These are phyloP conservation scores for Pogonocichla stellata DNA, from an alignment of 2,113 vertebrate species.

Conservation along the genomic window DNA sequence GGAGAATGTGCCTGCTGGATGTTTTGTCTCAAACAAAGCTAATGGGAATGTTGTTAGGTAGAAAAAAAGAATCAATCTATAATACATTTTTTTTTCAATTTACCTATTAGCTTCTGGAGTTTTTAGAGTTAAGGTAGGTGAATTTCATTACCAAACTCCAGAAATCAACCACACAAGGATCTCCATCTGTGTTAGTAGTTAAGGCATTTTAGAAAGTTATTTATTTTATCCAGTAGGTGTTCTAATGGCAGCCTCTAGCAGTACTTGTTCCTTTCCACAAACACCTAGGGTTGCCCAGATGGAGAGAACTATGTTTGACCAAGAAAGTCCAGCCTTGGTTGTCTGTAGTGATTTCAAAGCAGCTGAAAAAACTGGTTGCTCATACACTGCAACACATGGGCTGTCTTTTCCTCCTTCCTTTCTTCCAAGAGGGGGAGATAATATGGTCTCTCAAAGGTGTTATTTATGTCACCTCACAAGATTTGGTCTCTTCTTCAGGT, in stretches of 20 bases:
- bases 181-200: not conserved
- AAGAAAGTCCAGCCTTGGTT: not conserved
- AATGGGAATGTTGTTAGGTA: not conserved
- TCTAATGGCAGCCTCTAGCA: not conserved
- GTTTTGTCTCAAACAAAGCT: not conserved
- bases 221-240: not conserved
- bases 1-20: not conserved
- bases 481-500: not conserved
- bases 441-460: not conserved
- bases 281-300: not conserved
- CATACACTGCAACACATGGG: not conserved
- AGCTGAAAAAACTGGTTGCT: not conserved
- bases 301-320: not conserved
- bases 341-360: not conserved
- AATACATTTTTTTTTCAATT: not conserved
- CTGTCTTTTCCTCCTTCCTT: not conserved
- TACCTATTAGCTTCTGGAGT: not conserved
- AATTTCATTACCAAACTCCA: not conserved
- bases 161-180: not conserved
- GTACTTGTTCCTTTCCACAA: not conserved
- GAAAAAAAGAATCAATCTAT: not conserved
- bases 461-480: not conserved
- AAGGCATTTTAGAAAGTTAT: not conserved
- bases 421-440: not conserved
- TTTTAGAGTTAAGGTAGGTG: not conserved